These are phyloP conservation scores for Falco berigora DNA, from an alignment of 2,797 vertebrate genomes.

Conservation along the genomic window DNA sequence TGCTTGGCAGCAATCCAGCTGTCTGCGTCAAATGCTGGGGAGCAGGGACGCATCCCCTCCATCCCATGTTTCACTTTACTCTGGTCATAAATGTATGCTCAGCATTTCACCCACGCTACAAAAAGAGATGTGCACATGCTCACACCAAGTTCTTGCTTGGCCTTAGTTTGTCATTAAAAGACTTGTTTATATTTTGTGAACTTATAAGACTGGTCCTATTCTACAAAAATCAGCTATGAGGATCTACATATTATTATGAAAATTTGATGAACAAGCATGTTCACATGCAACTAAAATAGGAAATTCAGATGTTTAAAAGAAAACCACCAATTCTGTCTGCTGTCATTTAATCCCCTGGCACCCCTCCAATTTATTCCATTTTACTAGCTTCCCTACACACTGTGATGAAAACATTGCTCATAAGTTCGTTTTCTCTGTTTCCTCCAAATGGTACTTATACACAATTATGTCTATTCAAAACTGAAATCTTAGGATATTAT, in stretches of 20 bases:
- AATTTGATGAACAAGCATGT: background rate
- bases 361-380: background rate
- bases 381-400: background rate
- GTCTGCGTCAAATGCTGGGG: background rate
- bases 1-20: background rate
- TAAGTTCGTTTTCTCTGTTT: background rate
- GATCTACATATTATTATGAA: background rate
- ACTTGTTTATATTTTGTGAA: background rate
- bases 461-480: background rate
- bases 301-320: background rate
- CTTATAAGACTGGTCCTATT: background rate
- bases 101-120: background rate
- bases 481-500: background rate
- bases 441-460: background rate
- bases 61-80: background rate
- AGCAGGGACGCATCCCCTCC: background rate
- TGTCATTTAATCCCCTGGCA: background rate
- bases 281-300: background rate
- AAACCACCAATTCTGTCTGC: background rate
- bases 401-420: background rate
- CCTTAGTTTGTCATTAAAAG: background rate
- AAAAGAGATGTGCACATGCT: rapidly evolving
- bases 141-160: background rate
- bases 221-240: background rate
- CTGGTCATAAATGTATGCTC: background rate